Base-by-base conservation (phyloP, 2,797 vertebrate species). In the Ctenosaura bakeri region DNA sequence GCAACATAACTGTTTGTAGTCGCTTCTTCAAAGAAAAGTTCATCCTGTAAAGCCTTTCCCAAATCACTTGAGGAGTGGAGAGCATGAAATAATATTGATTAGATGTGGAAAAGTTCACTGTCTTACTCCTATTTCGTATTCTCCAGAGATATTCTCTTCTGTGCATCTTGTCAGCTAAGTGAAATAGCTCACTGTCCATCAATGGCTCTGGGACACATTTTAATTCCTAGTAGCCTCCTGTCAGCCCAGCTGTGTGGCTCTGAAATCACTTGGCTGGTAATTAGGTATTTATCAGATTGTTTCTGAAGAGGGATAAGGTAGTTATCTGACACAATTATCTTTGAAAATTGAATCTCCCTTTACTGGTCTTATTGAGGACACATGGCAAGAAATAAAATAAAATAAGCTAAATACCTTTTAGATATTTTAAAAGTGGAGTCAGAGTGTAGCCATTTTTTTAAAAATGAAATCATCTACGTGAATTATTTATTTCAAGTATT, bases 281-380 rank as follows among this genome's bases (percentile, higher is more conserved):
- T 99, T 98, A 98, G 97, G 97, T 98, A 97, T 98, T 99, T 99
- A 99, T 99, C 98, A 98, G 98, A 98, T 98, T 97, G 97, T 97
- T 97, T 96, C 97, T 96, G 96, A 98, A 98, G 98, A 97, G 94
- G 84, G 94, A 97, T 95, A 96, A 97, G 95, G 94, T 94, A 95
- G 97, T 98, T 98, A 99, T 98, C 98, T 97, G 97, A 98, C 96
- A 98, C 97, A 98, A 98, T 99, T 98, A 98, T 98, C 98, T 97
- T 95, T 97, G 97, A 97, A 98, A 98, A 98, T 98, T 96, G 95
- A 97, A 97, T 97, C 95, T 91, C 89, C 94, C 91, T 80, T 95
- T 95, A 94, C 94, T 96, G 93, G 83, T 94, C 95, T 95, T 98
- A 96, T 96, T 96, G 97, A 97, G 96, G 95, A 95, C 95, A 95